Evolutionary conservation across 2,113 vertebrate genomes (phyloP), one percentile per base, ranked within the genome.

Genomic region (Trogon melanurus): DNA sequence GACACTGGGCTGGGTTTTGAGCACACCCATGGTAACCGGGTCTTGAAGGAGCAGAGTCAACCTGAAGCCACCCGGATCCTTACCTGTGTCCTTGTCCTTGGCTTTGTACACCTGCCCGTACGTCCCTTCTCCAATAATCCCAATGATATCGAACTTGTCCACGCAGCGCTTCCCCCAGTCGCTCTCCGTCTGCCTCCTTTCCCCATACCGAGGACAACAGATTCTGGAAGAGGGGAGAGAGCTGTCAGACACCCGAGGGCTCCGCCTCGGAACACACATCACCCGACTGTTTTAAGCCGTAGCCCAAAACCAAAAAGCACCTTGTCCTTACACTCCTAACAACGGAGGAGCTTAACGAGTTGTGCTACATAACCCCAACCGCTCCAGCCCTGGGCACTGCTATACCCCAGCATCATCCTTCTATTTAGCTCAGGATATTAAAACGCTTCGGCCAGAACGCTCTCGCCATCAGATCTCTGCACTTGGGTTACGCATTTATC

Each of bases 101-200:
- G 99, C 99, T 96, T 99, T 99, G 98, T 99, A 99, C 87, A 99
- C 99, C 95, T 99, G 99, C 47, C 99, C 99, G 6, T 99, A 99
- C 2, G 99, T 99, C 79, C 99, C 99, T 67, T 99, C 99, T 30
- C 99, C 99, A 53, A 99, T 99, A 94, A 99, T 99, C 36, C 99
- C 99, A 60, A 99, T 99, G 85, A 99, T 99, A 88, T 99, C 99
- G 69, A 99, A 99, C 84, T 99, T 99, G 97, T 99, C 99, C 85
- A 99, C 99, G 22, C 99, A 99, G 41, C 99, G 99, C 87, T 99
- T 99, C 21, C 99, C 99, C 99, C 99, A 99, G 97, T 99, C 99
- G 8, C 98, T 99, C 95, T 99, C 98, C 6, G 98, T 99, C 91
- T 99, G 99, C 69, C 99, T 99, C 97, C 99, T 98, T 96, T 99